These are phyloP conservation scores for Busseola fusca DNA, from an alignment of 2,888 invertebrate species.

Conservation along the genomic window DNA sequence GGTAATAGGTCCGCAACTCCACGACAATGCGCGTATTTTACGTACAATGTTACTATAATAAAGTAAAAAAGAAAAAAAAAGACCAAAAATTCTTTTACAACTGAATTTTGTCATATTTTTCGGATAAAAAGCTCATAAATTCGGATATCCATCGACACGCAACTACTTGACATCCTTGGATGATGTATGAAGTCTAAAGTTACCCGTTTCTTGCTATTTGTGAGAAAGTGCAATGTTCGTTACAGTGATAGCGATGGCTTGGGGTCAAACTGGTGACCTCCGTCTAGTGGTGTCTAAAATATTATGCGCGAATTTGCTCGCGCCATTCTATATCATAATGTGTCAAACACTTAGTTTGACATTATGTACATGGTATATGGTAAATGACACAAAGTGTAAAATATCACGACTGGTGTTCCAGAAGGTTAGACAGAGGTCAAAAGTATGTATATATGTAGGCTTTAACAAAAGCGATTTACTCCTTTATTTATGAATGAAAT, in stretches of 20 bases:
- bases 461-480: no score
- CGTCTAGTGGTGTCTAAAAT: conserved; percentile 18
- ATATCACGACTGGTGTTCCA: no score
- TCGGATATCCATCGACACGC: conserved; percentile 1
- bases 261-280: conserved; percentile 39
- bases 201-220: conserved; percentile 47
- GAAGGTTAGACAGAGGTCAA: no score
- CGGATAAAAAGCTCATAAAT: conserved; percentile 1
- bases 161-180: conserved; percentile 37
- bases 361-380: not conserved
- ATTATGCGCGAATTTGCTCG: conserved; percentile 10
- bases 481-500: no score
- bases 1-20: no score
- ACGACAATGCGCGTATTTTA: no score
- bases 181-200: conserved; percentile 46
- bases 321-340: not conserved
- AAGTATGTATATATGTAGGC: no score
- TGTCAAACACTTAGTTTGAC: not conserved
- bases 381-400: no score
- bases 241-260: conserved; percentile 31
- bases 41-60: not conserved
- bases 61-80: not conserved
- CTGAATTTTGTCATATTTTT: not conserved
- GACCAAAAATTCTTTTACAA: not conserved
- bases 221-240: conserved; percentile 47